A percentile compares a stretch with the other conserved stretches of the same genome.
Evolutionary conservation across 2,797 vertebrate genomes (phyloP).

Genomic region (Phaenicophaeus curvirostris): DNA sequence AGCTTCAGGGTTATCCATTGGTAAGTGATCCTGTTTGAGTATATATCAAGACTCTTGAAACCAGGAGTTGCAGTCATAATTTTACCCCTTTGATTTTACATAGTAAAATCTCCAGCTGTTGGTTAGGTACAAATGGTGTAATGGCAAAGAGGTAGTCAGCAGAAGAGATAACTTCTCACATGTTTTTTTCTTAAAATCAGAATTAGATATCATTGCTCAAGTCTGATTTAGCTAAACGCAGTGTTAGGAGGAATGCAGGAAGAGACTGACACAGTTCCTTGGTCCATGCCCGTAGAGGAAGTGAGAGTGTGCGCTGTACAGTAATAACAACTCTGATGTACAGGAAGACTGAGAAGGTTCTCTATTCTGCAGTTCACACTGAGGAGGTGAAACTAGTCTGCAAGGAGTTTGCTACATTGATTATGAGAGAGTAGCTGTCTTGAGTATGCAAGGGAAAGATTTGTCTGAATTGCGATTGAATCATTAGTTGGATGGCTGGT

Average conservation of each 20-base stretch:
- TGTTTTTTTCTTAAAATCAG: neutral
- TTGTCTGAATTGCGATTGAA: neutral
- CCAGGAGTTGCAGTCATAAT: neutral
- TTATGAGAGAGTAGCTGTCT: neutral
- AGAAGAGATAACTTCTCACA: neutral
- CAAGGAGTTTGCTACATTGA: neutral
- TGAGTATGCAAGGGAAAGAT: neutral
- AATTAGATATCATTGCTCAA: neutral
- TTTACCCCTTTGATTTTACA: neutral
- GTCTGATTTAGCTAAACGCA: neutral
- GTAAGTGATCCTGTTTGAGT: neutral
- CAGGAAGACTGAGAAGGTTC: neutral
- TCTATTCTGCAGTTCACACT: neutral
- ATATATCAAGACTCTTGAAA: neutral
- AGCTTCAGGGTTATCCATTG: neutral
- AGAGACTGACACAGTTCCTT: constrained; percentile 1
- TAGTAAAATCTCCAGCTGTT: neutral
- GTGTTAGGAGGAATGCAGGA: neutral
- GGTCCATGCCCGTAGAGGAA: neutral
- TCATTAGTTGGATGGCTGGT: neutral
- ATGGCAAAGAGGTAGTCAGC: neutral
- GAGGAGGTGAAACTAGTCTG: neutral
- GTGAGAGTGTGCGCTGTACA: neutral
- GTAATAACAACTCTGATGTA: neutral
- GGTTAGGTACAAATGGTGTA: neutral